A percentile compares a stretch with the other conserved stretches of the same genome.
Evolutionary conservation across 2,113 vertebrate species (phyloP).

Genomic region (Zootoca vivipara): DNA sequence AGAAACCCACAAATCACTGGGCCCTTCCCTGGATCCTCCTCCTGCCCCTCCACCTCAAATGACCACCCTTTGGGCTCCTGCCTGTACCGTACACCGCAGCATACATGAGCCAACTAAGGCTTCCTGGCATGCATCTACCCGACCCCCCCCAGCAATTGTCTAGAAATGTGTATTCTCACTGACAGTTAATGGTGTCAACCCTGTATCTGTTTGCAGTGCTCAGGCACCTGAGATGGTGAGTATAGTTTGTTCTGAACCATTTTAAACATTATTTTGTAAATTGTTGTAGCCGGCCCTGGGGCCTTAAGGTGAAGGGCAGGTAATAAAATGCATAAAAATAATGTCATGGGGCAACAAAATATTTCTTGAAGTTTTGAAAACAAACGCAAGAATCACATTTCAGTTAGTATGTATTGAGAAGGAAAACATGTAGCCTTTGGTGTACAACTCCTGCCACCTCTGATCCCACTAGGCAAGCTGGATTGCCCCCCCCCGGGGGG

Average conservation of each 20-base stretch:
- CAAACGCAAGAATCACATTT: background rate
- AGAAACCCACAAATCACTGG: no score
- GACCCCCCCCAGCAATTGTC: background rate
- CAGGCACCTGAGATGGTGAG: background rate
- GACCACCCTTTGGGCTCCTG: no score
- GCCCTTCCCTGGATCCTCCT: no score
- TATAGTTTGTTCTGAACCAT: no score
- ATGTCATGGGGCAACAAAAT: background rate
- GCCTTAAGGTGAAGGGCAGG: no score
- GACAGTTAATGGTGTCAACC: no score
- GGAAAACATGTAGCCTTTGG: background rate
- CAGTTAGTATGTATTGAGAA: no score
- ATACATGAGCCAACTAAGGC: background rate
- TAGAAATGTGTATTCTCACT: background rate
- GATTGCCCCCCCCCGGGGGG: background rate
- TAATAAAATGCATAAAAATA: no score
- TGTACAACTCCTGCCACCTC: background rate
- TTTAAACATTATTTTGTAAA: no score
- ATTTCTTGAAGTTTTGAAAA: background rate
- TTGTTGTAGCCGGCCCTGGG: no score
- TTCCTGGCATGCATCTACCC: background rate
- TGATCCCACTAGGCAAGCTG: background rate
- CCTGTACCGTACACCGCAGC: no score
- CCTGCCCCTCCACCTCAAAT: no score
- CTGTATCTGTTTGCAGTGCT: background rate